Base-by-base conservation (phyloP, 1,140 invertebrate genomes). In the Drosophila persimilis region DNA sequence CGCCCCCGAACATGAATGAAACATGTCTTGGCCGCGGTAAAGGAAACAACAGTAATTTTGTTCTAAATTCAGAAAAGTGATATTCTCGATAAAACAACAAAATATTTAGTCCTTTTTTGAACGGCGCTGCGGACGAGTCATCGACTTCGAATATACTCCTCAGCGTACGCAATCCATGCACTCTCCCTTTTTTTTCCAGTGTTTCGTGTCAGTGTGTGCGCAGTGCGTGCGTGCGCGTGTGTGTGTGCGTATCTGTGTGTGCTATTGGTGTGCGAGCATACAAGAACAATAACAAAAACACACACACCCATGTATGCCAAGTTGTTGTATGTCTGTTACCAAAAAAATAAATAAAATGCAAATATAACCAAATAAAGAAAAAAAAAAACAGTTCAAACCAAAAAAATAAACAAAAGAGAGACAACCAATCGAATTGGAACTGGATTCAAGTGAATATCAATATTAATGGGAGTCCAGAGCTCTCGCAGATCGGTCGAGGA, bases 101-200 rank as follows among this genome's bases (percentile, higher is more conserved):
- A 5, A 5, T 5, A 26, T 26, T 26, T 26, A 26, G 35, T 85
- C 62, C 81, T 74, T 39, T 53, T 57, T 86, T 56, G 77, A 67
- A 67, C 74, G 83, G 11, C 65, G 62, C 55, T 75, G 47, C 60
- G 58, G 59, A 63, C 61, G 77, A 71, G 81, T 86, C 77, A 80
- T 60, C 59, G 60, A 60, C 66, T 80, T 66, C 61, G 54, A 31
- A 31, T 31, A 9, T 9, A 31, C 31, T 31, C 31, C 55, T 51
- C 59, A 57, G 64, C 66, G 81, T 85, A 77, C 83, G 81, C 76
- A 73, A 55, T 57, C 50, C 24, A 60, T 31, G 0, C 39, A 57
- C 43, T 47, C 13, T 44, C 47, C 35, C 24, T 8, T 44, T 77
- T 85, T 85, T 85, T 85, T 60, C 22, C 66, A 85, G 80, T 84